Base-by-base conservation (phyloP, 2,113 vertebrate genomes). In the Chaenocephalus aceratus region DNA sequence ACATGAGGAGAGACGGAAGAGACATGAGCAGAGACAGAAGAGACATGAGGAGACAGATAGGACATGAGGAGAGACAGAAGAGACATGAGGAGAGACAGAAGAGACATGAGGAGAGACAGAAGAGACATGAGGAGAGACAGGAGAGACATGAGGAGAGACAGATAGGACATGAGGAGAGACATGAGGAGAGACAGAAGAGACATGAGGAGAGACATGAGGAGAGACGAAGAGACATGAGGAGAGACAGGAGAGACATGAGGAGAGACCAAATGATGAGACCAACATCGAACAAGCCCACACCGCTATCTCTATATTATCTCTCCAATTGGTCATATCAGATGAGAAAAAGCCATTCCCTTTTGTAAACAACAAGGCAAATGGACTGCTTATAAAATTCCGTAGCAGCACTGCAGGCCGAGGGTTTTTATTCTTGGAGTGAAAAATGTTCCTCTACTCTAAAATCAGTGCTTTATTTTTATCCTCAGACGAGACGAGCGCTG, bases 381-480 rank as follows among this genome's bases (percentile, higher is more conserved):
- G 7, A 9, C 30, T n/a, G 26, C 12, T 44, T 66, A 46, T 18
- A 1, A 1, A 13, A 11, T 18, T 58, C 21, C 65, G 41, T 4
- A 26, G 18, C 18, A 68, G 5, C n/a, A 10, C 6, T 10, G n/a
- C n/a, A 70, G 60, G 41, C 41, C 11, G 21, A 62, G 51, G 7
- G 26, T 26, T 26, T 26, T 26, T 26, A 26, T 26, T 26, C 26
- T 26, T 26, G 26, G 26, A 26, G 26, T 26, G 26, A 26, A 26
- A 26, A 26, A 26, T 26, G 2, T 2, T 26, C 26, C 26, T 26
- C 26, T 26, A 26, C 26, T 26, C 26, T 26, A 26, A 26, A 26
- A 26, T 26, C 26, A 26, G 26, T 26, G 26, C 36, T 82, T 73
- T 79, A 65, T 83, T 82, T 86, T 36, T 72, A 54, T 44, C 46